These are phyloP conservation scores for Ceratina japonica DNA, from an alignment of 1,140 invertebrate genomes.

Conservation along the genomic window DNA sequence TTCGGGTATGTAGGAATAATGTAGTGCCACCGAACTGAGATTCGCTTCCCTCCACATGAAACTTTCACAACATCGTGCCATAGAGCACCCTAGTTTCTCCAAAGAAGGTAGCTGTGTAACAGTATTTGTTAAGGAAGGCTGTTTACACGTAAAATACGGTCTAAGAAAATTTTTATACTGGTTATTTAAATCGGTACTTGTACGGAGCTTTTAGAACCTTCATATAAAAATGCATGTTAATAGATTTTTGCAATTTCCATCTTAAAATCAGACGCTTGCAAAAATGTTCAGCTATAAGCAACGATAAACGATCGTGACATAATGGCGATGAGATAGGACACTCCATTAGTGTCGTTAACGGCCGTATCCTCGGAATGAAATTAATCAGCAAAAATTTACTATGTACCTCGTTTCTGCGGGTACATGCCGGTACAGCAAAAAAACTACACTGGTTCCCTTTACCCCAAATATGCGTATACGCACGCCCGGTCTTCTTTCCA, in stretches of 20 bases:
- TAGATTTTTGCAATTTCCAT: too few species aligned
- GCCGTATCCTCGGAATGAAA: constrained; percentile 15
- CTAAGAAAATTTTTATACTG: too few species aligned
- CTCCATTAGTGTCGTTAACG: constrained; percentile 22
- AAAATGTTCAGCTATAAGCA: too few species aligned
- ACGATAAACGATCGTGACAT: background rate
- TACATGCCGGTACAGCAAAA: too few species aligned
- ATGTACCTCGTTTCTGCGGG: background rate
- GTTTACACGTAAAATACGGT: too few species aligned
- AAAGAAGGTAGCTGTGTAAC: too few species aligned
- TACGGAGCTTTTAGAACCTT: too few species aligned
- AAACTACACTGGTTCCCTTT: background rate
- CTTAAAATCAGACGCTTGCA: too few species aligned
- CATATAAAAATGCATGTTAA: too few species aligned
- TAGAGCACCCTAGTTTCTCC: too few species aligned
- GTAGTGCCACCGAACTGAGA: constrained; percentile 2
- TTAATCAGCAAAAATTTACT: constrained; percentile 15
- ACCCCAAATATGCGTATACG: background rate
- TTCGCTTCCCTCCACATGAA: background rate
- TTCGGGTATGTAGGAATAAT: background rate
- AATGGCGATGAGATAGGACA: background rate
- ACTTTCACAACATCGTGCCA: background rate
- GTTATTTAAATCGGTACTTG: too few species aligned
- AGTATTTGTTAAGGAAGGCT: too few species aligned
- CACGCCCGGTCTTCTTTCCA: background rate